Conservation (phyloP, 2,797 vertebrate species). For the Pitangus sulphuratus region DNA sequence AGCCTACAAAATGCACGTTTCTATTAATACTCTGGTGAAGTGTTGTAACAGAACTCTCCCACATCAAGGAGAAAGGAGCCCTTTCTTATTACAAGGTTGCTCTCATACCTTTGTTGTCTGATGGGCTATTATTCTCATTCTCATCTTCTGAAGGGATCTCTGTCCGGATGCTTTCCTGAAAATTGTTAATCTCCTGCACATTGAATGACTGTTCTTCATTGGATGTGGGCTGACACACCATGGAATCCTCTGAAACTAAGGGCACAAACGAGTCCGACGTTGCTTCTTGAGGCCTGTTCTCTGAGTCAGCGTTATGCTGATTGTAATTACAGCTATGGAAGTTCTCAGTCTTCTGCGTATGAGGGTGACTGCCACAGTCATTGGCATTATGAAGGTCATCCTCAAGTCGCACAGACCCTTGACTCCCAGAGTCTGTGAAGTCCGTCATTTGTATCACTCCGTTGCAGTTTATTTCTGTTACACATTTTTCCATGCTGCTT, state of each 20-base stretch:
- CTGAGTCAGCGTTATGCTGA: slow-evolving; percentile 60
- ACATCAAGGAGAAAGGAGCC: background rate
- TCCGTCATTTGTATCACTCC: slow-evolving; percentile 72
- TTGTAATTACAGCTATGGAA: slow-evolving; percentile 18
- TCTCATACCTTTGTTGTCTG: slow-evolving; percentile 77
- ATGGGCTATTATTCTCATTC: slow-evolving; percentile 68
- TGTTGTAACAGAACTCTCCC: background rate
- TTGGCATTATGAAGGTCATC: slow-evolving; percentile 80
- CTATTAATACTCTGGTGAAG: background rate
- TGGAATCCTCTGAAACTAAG: slow-evolving; percentile 63
- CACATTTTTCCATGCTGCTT: slow-evolving; percentile 47
- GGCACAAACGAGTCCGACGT: slow-evolving; percentile 68
- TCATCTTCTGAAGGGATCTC: slow-evolving; percentile 77
- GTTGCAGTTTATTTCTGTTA: slow-evolving; percentile 83
- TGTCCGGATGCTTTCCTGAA: slow-evolving; percentile 76
- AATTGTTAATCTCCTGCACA: slow-evolving; percentile 70
- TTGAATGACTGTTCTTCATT: slow-evolving; percentile 1
- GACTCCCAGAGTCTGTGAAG: slow-evolving; percentile 52
- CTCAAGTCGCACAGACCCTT: slow-evolving; percentile 63
- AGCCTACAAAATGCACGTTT: background rate
- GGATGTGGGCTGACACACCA: slow-evolving; percentile 67
- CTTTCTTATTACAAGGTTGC: background rate
- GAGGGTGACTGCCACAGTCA: slow-evolving; percentile 54
- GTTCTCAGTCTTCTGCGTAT: slow-evolving; percentile 40
- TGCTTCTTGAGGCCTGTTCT: slow-evolving; percentile 60